Percentiles rank a stretch among this genome's conserved stretches.
These are phyloP conservation scores for Argynnis bischoffii DNA, from an alignment of 2,888 invertebrate genomes.

Conservation along the genomic window DNA sequence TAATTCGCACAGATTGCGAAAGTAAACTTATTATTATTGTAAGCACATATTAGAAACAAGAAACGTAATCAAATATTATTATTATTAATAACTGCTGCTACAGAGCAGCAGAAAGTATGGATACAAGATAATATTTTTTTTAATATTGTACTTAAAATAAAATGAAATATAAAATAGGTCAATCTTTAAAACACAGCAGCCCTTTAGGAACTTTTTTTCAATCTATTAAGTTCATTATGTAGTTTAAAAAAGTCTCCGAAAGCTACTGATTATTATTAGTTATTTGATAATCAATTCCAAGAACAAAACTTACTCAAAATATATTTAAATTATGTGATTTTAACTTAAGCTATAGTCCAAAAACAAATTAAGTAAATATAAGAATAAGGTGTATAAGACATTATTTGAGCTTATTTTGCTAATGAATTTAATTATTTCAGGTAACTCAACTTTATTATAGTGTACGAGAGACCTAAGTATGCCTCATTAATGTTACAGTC, in stretches of 20 bases:
- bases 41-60: constrained; percentile 22
- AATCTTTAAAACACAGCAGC: too few species aligned
- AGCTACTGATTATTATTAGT: too few species aligned
- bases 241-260: neutral
- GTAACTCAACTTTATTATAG: neutral
- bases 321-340: too few species aligned
- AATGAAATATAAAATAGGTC: too few species aligned
- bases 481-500: constrained; percentile 5
- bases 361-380: neutral
- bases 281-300: too few species aligned
- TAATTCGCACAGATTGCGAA: constrained; percentile 13
- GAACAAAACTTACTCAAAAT: too few species aligned
- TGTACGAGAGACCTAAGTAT: neutral
- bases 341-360: neutral
- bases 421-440: constrained; percentile 17
- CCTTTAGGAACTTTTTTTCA: too few species aligned
- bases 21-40: constrained; percentile 11
- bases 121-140: neutral
- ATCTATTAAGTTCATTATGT: neutral
- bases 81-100: constrained; percentile 19
- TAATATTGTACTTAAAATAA: too few species aligned
- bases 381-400: neutral
- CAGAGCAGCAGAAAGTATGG: neutral
- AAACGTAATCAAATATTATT: constrained; percentile 15
- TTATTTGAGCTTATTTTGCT: neutral